These are phyloP conservation scores for Isurus oxyrinchus DNA, from an alignment of 2,113 vertebrate species.

Conservation along the genomic window DNA sequence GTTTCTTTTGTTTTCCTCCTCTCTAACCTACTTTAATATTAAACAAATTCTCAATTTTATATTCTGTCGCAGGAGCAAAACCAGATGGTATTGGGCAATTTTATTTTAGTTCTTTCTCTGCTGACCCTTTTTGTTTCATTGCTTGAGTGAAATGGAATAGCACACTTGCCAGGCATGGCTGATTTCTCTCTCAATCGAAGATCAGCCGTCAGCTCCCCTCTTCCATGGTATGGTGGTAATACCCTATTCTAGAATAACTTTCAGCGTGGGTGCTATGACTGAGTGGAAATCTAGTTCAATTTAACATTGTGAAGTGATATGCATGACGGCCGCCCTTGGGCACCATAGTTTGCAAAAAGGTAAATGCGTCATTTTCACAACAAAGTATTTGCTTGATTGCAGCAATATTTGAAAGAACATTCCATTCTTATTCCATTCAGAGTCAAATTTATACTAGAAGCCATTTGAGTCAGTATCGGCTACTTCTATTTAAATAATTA, in stretches of 20 bases:
- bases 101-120: not conserved
- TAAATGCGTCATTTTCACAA: not conserved
- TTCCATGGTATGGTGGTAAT: not conserved
- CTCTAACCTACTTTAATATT: not conserved
- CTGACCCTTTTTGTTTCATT: not conserved
- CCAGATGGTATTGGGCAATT: too few relatives aligned
- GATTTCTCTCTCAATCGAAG: not conserved
- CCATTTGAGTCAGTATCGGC: not conserved
- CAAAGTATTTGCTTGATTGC: not conserved
- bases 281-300: not conserved
- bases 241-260: not conserved
- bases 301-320: not conserved
- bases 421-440: not conserved
- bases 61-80: not conserved
- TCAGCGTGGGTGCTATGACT: not conserved
- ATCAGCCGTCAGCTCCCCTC: not conserved
- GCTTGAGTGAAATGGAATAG: not conserved
- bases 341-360: not conserved
- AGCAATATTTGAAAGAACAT: slow-evolving; percentile 8
- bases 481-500: not conserved
- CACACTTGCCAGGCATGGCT: not conserved
- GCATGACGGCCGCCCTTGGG: not conserved
- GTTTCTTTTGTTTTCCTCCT: not conserved
- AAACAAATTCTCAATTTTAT: not conserved
- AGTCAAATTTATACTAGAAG: not conserved